phyloP scores from a whole-genome alignment of 2,797 vertebrate species.

The Ciconia nigra region DNA sequence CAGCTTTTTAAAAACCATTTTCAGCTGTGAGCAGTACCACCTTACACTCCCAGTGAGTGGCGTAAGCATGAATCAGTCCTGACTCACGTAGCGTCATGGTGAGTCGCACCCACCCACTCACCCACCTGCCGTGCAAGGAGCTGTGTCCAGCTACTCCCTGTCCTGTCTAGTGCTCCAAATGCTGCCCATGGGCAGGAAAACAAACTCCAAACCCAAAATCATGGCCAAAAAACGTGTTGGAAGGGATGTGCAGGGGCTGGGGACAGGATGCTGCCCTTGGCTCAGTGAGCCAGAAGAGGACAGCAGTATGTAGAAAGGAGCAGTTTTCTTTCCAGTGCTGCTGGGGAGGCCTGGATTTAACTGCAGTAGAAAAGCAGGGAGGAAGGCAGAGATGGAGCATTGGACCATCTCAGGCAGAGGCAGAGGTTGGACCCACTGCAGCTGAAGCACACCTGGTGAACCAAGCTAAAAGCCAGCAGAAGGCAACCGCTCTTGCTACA shows the following conservation, averaged over 20 bases:
- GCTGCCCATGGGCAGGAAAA: not conserved
- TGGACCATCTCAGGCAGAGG: no score
- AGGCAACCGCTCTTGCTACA: not conserved
- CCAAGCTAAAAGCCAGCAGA: not conserved
- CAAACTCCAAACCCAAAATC: not conserved
- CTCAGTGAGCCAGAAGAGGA: not conserved
- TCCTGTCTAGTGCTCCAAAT: not conserved
- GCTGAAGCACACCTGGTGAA: not conserved
- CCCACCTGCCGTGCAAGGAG: not conserved
- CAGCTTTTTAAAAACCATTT: not conserved
- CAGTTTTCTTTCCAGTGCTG: not conserved
- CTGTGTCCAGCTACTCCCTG: accelerated
- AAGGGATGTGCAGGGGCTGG: not conserved
- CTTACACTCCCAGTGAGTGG: accelerated
- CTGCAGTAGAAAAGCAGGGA: not conserved
- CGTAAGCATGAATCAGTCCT: not conserved
- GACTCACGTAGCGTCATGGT: accelerated
- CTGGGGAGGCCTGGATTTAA: not conserved
- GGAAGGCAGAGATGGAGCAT: not conserved
- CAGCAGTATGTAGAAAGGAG: accelerated
- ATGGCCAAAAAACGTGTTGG: not conserved
- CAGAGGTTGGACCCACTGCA: not conserved
- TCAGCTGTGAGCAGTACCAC: not conserved
- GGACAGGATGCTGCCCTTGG: not conserved
- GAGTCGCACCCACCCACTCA: not conserved